Base-by-base conservation (phyloP, 2,797 vertebrate genomes). In the Telmatherina bonti region DNA sequence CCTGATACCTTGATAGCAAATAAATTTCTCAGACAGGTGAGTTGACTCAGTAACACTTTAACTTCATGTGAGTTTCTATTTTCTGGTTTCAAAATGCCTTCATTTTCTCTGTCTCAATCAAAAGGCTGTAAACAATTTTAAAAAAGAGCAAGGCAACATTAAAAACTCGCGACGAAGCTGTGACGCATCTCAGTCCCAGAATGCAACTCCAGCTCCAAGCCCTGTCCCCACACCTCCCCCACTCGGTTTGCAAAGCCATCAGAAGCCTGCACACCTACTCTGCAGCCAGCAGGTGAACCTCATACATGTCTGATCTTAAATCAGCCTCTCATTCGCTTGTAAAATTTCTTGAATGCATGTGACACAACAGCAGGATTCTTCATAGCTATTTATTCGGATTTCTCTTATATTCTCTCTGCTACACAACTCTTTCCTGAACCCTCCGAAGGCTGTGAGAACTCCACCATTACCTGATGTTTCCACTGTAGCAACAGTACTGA, bases 41-140 rank as follows among this genome's bases (percentile, higher is more conserved):
- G 72, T 1, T 33, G 31, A 45, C 38, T 22, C 9, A 33, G 8
- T 30, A 9, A 26, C 20, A 16, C 24, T 22, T 1, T 55, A 10
- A 53, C 16, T 24, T 35, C 45, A 38, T 20, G 33, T 6, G 26
- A 2, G 3, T 24, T 7, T 13, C n/a, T 47, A 8, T 11, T 10
- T 22, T 51, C 0, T 54, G 29, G 5, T 54, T 7, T 13, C 7
- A 36, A 18, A 5, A 2, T 30, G 30, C 8, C 16, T n/a, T 70
- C 16, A 18, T 1, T 33, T 67, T 41, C 6, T 56, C 1, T 70
- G 53, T 82, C 8, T 58, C 10, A 31, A 35, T 22, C 56, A 0
- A 53, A 64, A 99, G 98, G 97, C 98, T 79, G 97, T 99, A 36
- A 97, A 98, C 90, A 98, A 96, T 85, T 99, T 96, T 88, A 96